These are phyloP conservation scores for Parnassius orleans DNA, from an alignment of 2,888 invertebrate species.

Conservation along the genomic window DNA sequence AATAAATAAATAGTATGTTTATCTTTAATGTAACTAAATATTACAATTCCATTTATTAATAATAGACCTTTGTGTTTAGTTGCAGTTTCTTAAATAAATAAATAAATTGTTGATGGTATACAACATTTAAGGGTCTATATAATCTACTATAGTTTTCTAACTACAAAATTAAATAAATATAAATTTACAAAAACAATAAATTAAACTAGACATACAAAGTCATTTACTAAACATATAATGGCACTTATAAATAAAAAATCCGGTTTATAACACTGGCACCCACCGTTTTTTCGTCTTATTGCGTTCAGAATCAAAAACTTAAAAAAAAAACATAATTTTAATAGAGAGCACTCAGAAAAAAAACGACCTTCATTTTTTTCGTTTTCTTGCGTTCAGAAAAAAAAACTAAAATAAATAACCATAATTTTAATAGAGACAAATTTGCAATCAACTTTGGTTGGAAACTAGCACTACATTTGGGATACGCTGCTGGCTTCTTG, in stretches of 20 bases:
- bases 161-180: conserved; percentile 20
- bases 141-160: not conserved
- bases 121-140: too few relatives aligned
- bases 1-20: not conserved
- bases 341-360: not conserved
- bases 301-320: not conserved
- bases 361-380: too few relatives aligned
- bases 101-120: too few relatives aligned
- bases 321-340: conserved; percentile 26
- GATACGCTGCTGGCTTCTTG: conserved; percentile 38
- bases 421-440: conserved; percentile 41
- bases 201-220: conserved; percentile 30
- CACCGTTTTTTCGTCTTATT: conserved; percentile 11
- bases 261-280: conserved; percentile 33
- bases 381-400: too few relatives aligned
- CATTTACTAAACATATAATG: conserved; percentile 37
- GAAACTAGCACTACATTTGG: conserved; percentile 74
- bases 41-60: too few relatives aligned
- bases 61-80: too few relatives aligned
- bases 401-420: conserved; percentile 19
- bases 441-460: conserved; percentile 74
- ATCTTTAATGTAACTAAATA: too few relatives aligned
- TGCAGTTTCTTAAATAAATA: too few relatives aligned
- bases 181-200: conserved; percentile 44
- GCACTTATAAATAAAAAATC: conserved; percentile 43